Evolutionary conservation across 2,888 invertebrate genomes (phyloP), one percentile per base, ranked within the genome.

Genomic region (Scelioninae gen. 1): DNA sequence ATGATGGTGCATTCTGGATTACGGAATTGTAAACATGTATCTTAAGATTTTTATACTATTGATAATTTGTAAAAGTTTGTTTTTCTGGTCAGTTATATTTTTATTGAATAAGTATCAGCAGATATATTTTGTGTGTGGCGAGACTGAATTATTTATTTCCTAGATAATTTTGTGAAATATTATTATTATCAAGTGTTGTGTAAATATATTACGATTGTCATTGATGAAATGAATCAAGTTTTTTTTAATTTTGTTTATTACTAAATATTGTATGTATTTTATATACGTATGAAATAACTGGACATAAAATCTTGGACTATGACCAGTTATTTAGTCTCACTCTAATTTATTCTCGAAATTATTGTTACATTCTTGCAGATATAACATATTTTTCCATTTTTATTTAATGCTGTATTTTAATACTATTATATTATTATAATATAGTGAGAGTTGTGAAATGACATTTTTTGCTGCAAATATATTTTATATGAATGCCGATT

Each of bases 71-170:
- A 53, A 62, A 62, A 15, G 13, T 32, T 53, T 15, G 53, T 10
- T 53, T 62, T 51, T 23, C 13, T 23, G 40, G 53, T 55, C 40
- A 51, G 43, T 45, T 72, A 34, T 72, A 53, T 32, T 53, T 53
- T 55, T 66, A 38, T 38, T 60, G 38, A 53, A 47, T 74, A 72
- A 60, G 49, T 49, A 62, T 62, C 1, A 23, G 40, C 69, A 23
- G n/a, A 53, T 43, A 23, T 23, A 55, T 51, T 71, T 60, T 51
- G 47, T n/a, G 34, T 34, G 51, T 60, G 68, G 34, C 13, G 29
- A 76, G 66, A 68, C 43, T 49, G 60, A 66, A 60, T 51, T 76
- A 66, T 76, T 76, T 76, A 75, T 75, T 75, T 60, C 13, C 40
- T 38, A 49, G 38, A 47, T 23, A 23, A 23, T 23, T 23, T 23